Evolutionary conservation across 2,888 invertebrate genomes (phyloP).

Genomic region (Disparrhopalites patrizii): DNA sequence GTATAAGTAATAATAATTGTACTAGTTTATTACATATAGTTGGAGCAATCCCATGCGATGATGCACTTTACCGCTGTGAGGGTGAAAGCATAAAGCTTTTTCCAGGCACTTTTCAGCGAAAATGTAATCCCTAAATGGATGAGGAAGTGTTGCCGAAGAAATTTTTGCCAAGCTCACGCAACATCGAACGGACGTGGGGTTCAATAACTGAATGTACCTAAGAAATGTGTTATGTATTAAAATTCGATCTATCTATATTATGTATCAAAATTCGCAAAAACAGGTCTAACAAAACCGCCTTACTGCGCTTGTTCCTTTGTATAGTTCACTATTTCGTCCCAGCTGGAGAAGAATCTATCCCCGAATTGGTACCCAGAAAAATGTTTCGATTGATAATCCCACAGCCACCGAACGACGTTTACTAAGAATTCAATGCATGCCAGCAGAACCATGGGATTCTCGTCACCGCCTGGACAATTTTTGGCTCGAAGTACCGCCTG

Average conservation of each 20-base stretch:
- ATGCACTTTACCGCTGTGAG: too few species aligned
- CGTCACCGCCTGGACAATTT: background rate
- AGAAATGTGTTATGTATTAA: background rate
- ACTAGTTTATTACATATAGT: too few species aligned
- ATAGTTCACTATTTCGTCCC: background rate
- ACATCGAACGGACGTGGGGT: background rate
- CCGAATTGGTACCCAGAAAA: background rate
- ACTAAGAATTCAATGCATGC: background rate
- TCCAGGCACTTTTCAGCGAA: too few species aligned
- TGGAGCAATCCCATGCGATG: too few species aligned
- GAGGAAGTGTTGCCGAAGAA: background rate
- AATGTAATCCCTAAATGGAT: too few species aligned
- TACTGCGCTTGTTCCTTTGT: background rate
- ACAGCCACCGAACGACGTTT: background rate
- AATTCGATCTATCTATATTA: background rate
- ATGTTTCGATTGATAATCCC: too few species aligned
- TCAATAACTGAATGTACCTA: background rate
- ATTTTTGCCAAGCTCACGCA: slow-evolving; percentile 3
- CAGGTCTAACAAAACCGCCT: background rate
- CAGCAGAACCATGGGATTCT: background rate
- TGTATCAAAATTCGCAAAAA: background rate
- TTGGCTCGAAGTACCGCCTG: background rate
- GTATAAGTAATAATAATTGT: too few species aligned
- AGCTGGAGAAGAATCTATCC: background rate
- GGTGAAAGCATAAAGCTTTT: too few species aligned